phyloP scores from a whole-genome alignment of 2,113 vertebrate genomes.

The Myrmecophaga tridactyla region DNA sequence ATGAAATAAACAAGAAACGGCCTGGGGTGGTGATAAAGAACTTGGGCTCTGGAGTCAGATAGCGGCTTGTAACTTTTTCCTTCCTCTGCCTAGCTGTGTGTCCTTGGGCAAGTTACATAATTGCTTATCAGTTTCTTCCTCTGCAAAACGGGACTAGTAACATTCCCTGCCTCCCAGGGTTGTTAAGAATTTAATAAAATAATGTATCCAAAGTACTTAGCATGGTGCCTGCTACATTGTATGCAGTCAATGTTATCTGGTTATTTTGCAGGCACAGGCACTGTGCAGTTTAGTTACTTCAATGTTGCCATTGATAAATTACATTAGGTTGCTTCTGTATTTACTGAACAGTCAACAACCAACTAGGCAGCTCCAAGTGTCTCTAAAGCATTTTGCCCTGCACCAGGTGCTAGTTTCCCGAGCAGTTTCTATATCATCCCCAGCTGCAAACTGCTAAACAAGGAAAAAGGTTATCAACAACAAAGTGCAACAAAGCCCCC shows the following conservation, averaged over 20 bases:
- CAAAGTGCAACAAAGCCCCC: not conserved
- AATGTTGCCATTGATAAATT: not conserved
- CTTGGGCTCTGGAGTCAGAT: not conserved
- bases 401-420: not conserved
- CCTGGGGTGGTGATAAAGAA: not conserved
- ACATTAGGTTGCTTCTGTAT: conserved; percentile 16
- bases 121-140: conserved; percentile 39
- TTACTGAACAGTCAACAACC: not conserved
- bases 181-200: not conserved
- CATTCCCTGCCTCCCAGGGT: not conserved
- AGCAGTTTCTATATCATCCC: not conserved
- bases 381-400: not conserved
- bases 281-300: conserved; percentile 29
- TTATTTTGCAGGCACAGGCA: not conserved
- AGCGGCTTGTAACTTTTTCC: not conserved
- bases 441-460: conserved; percentile 3
- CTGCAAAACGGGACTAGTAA: conserved; percentile 28
- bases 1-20: conserved; percentile 3
- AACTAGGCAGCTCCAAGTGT: not conserved
- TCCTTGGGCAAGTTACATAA: conserved; percentile 29
- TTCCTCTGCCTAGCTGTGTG: not conserved
- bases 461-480: not conserved
- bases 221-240: not conserved
- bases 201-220: not conserved
- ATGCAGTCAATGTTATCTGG: not conserved